These are phyloP conservation scores for Melanogrammus aeglefinus DNA, from an alignment of 2,797 vertebrate genomes.

Conservation along the genomic window DNA sequence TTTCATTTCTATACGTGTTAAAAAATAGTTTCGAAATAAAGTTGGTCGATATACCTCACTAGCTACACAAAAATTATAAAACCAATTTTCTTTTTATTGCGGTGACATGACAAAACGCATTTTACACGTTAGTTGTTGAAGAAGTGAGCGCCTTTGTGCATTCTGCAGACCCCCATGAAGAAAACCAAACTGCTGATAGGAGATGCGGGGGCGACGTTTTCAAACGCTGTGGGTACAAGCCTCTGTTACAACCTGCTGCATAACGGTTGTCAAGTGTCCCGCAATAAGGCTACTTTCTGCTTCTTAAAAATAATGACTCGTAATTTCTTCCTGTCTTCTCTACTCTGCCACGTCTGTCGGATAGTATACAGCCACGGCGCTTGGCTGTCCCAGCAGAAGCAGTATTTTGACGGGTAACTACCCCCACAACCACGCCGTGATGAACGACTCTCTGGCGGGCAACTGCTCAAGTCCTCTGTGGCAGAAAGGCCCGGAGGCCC, in stretches of 20 bases:
- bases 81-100: background rate
- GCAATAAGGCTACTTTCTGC: background rate
- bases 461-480: slow-evolving; percentile 77
- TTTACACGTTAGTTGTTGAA: background rate
- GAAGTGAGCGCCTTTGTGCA: background rate
- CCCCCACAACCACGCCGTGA: slow-evolving; percentile 78
- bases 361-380: slow-evolving; percentile 63
- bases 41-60: too few relatives aligned
- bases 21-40: background rate
- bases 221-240: slow-evolving; percentile 70
- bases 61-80: too few relatives aligned
- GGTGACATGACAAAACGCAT: background rate
- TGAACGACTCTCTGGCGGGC: slow-evolving; percentile 76
- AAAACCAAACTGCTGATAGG: slow-evolving; percentile 71
- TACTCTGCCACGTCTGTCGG: background rate
- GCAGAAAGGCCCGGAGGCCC: slow-evolving; percentile 69
- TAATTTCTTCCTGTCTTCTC: background rate
- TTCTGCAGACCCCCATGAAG: slow-evolving; percentile 73
- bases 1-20: too few relatives aligned
- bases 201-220: slow-evolving; percentile 72
- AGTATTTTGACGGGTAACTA: slow-evolving; percentile 76
- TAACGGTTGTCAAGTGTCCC: background rate
- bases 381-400: slow-evolving; percentile 80
- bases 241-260: too few relatives aligned
- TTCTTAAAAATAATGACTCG: background rate